Percentiles rank a stretch among this genome's conserved stretches.
phyloP scores from a whole-genome alignment of 2,888 invertebrate genomes.

The Drosophila barbarae region DNA sequence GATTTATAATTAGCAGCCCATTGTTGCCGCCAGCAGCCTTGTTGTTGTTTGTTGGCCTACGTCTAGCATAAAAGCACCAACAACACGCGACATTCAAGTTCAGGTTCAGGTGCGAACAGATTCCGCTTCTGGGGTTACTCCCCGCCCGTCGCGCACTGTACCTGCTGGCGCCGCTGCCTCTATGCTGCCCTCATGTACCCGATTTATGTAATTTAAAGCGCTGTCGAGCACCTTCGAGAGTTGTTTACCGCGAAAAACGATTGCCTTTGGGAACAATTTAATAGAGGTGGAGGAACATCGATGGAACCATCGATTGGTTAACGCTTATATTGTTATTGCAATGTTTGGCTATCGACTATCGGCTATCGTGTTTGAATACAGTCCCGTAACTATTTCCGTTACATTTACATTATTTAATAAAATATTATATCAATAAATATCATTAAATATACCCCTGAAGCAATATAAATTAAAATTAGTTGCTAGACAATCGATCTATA shows the following conservation, averaged over 20 bases:
- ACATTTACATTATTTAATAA: not conserved
- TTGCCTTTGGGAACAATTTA: slow-evolving; percentile 7
- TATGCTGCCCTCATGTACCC: slow-evolving; percentile 8
- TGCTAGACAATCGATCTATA: too few species aligned
- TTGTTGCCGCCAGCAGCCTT: slow-evolving; percentile 65
- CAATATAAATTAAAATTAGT: not conserved
- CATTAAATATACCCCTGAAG: not conserved
- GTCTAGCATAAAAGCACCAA: slow-evolving; percentile 41
- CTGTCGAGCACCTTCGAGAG: slow-evolving; percentile 9
- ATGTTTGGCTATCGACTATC: not conserved
- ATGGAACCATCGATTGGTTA: not conserved
- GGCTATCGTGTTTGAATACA: not conserved
- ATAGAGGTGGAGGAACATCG: slow-evolving; percentile 11
- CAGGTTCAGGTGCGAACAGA: slow-evolving; percentile 40
- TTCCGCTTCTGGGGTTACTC: slow-evolving; percentile 34
- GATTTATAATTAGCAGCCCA: slow-evolving; percentile 70
- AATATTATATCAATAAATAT: not conserved
- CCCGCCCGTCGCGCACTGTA: slow-evolving; percentile 10
- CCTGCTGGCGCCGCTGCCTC: slow-evolving; percentile 3
- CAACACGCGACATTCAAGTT: slow-evolving; percentile 60
- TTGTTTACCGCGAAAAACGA: slow-evolving; percentile 29
- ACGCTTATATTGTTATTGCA: not conserved
- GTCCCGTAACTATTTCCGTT: not conserved
- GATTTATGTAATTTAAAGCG: slow-evolving; percentile 25
- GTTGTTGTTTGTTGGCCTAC: slow-evolving; percentile 56